Evolutionary conservation across 2,797 vertebrate genomes (phyloP).

Genomic region (Alosa sapidissima): DNA sequence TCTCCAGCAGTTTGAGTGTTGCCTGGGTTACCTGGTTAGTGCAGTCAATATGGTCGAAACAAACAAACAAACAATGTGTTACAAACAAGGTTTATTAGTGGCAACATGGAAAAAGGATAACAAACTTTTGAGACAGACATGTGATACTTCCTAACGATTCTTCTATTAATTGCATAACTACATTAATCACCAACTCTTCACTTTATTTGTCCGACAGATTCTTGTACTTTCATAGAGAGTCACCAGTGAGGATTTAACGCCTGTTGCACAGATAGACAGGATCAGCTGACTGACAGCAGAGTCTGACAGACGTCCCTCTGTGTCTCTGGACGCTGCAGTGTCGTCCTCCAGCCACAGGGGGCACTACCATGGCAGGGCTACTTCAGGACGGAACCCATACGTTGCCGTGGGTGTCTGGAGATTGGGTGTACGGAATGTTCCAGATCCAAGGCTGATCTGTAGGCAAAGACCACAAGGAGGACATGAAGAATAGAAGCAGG

Average conservation of each 20-base stretch:
- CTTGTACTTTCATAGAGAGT: background rate
- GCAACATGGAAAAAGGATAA: background rate
- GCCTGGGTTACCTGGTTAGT: background rate
- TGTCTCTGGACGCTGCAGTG: background rate
- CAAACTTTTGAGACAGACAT: background rate
- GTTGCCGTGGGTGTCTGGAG: conserved; percentile 92
- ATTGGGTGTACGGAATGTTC: conserved; percentile 90
- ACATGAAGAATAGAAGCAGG: background rate
- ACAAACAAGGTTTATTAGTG: background rate
- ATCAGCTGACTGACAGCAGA: background rate
- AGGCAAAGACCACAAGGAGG: conserved; percentile 41
- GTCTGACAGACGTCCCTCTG: background rate
- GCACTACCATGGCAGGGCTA: background rate
- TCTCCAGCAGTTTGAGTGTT: background rate
- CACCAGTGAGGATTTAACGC: background rate
- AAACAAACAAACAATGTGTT: background rate
- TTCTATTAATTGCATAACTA: background rate
- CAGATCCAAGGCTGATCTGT: conserved; percentile 96
- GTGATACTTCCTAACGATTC: background rate
- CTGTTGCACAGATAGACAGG: background rate
- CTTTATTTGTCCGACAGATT: background rate
- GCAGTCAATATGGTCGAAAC: background rate
- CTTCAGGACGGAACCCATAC: conserved; percentile 89
- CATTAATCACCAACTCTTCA: background rate
- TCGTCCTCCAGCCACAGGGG: background rate